phyloP scores from a whole-genome alignment of 2,888 invertebrate genomes.

The Campoplex nolae region DNA sequence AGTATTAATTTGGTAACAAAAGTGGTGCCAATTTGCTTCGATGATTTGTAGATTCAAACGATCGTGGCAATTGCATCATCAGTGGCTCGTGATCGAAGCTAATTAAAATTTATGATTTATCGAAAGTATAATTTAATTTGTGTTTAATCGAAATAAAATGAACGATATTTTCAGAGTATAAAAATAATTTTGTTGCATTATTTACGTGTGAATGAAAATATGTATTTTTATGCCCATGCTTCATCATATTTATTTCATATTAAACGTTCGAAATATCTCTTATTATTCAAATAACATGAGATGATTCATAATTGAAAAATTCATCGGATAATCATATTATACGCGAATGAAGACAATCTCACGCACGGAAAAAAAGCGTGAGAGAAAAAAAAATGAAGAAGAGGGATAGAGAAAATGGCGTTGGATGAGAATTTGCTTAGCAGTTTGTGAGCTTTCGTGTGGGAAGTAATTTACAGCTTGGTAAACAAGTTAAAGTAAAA shows the following conservation, averaged over 20 bases:
- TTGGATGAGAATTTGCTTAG: conserved; percentile 17
- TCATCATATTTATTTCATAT: neutral
- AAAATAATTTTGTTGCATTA: neutral
- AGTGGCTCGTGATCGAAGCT: neutral
- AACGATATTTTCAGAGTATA: neutral
- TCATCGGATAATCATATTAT: conserved; percentile 27
- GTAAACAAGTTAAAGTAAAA: conserved; percentile 59
- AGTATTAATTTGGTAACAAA: too few relatives aligned
- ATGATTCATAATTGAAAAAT: conserved; percentile 1
- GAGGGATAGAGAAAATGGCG: neutral
- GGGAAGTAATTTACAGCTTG: conserved; percentile 59
- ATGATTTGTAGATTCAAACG: neutral
- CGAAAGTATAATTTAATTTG: too few relatives aligned
- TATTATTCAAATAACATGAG: neutral
- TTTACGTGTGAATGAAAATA: neutral
- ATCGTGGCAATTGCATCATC: neutral
- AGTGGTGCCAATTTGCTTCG: too few relatives aligned
- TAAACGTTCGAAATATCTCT: neutral
- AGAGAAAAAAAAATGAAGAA: neutral
- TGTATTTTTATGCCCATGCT: too few relatives aligned
- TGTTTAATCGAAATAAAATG: too few relatives aligned
- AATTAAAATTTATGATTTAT: neutral
- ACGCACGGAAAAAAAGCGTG: conserved; percentile 6
- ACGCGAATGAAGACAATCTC: neutral
- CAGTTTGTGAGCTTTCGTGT: conserved; percentile 39